phyloP scores from a whole-genome alignment of 2,888 invertebrate species.

The Scotopteryx bipunctaria region DNA sequence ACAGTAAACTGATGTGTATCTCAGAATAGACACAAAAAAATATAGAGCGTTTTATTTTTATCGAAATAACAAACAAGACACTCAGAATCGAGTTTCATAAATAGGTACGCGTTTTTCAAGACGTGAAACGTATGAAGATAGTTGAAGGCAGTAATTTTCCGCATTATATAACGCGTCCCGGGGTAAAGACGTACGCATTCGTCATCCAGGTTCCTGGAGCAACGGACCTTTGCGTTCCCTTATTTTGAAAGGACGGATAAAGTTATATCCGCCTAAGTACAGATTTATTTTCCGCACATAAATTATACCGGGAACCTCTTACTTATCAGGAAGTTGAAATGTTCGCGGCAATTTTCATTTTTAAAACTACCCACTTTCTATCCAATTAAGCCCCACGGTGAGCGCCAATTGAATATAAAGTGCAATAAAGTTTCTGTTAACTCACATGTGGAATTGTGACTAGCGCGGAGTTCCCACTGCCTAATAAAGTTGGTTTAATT shows the following conservation, averaged over 20 bases:
- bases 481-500: slow-evolving; percentile 64
- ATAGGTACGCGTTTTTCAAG: slow-evolving; percentile 50
- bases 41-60: slow-evolving; percentile 12
- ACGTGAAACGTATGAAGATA: slow-evolving; percentile 60
- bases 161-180: slow-evolving; percentile 77
- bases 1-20: too few relatives aligned
- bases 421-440: slow-evolving; percentile 49
- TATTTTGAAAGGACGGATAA: slow-evolving; percentile 70
- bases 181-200: slow-evolving; percentile 66
- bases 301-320: slow-evolving; percentile 53
- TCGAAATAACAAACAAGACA: slow-evolving; percentile 28
- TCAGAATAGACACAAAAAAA: neutral
- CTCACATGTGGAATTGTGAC: slow-evolving; percentile 58
- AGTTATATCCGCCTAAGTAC: slow-evolving; percentile 68
- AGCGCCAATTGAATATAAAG: slow-evolving; percentile 49
- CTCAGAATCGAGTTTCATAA: slow-evolving; percentile 45
- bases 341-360: slow-evolving; percentile 40
- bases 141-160: slow-evolving; percentile 77
- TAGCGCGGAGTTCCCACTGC: slow-evolving; percentile 55
- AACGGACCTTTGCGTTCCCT: slow-evolving; percentile 57
- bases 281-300: slow-evolving; percentile 68
- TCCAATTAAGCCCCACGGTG: slow-evolving; percentile 42
- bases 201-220: slow-evolving; percentile 65
- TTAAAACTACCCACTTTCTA: slow-evolving; percentile 30
- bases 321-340: slow-evolving; percentile 45